phyloP scores from a whole-genome alignment of 2,797 vertebrate species.

The Aldrovandia affinis region DNA sequence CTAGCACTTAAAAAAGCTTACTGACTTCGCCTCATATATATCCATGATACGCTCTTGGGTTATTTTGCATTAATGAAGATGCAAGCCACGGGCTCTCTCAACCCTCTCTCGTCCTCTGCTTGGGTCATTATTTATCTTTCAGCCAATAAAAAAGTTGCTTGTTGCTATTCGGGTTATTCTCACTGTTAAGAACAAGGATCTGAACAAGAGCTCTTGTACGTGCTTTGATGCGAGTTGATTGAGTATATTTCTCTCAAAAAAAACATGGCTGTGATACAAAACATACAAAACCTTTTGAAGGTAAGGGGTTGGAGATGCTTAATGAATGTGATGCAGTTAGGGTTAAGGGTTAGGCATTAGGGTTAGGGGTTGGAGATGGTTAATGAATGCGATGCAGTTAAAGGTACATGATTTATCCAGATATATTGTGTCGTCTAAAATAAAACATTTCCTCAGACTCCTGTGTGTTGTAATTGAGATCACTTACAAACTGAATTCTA shows the following conservation, averaged over 20 bases:
- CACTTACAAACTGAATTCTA: neutral
- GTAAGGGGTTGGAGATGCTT: neutral
- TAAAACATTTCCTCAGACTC: neutral
- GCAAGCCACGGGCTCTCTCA: constrained; percentile 53
- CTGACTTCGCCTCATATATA: constrained; percentile 50
- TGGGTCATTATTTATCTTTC: constrained; percentile 51
- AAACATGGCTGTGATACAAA: neutral
- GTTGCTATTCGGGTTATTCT: constrained; percentile 2
- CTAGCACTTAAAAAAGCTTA: constrained; percentile 45
- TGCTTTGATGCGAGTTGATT: neutral
- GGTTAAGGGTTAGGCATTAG: neutral
- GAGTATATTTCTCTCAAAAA: neutral
- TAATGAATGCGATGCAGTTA: neutral
- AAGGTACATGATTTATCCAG: too few species aligned
- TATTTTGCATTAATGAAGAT: constrained; percentile 59
- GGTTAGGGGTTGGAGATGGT: neutral
- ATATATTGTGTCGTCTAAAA: neutral
- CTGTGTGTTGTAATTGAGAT: neutral
- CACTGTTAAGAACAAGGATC: constrained; percentile 6
- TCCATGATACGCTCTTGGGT: constrained; percentile 59
- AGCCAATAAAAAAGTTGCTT: constrained; percentile 52
- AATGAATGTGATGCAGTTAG: neutral
- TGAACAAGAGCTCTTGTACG: neutral
- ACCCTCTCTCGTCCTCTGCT: constrained; percentile 40
- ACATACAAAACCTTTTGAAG: neutral